Conservation (phyloP, 53 echinoderm and acorn worm species). For the Paracentrotus lividus region DNA sequence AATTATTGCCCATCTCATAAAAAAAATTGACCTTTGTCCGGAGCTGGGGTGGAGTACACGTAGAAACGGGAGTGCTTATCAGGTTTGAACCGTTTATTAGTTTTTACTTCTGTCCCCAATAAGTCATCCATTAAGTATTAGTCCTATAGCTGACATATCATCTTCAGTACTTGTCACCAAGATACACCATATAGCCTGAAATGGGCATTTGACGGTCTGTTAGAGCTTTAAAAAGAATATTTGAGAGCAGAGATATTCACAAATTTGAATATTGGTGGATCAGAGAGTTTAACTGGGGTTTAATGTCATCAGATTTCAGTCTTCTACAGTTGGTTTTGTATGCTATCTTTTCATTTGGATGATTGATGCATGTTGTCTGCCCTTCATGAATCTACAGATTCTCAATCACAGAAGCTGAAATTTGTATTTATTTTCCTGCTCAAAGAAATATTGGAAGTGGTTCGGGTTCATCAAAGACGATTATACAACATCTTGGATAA, state of each 20-base stretch:
- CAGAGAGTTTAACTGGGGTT: neutral
- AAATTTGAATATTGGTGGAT: neutral
- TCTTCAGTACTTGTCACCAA: neutral
- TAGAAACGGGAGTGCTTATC: conserved; percentile 35
- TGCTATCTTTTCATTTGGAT: neutral
- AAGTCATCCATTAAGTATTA: conserved; percentile 64
- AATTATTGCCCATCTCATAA: conserved; percentile 20
- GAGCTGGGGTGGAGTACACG: neutral
- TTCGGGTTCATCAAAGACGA: neutral
- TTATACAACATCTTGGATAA: neutral
- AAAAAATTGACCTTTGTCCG: conserved; percentile 30
- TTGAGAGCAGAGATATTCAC: neutral
- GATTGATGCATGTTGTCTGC: neutral
- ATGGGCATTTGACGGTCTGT: neutral
- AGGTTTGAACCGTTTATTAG: conserved; percentile 31
- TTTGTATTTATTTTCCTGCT: neutral
- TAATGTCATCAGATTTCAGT: neutral
- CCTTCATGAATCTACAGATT: neutral
- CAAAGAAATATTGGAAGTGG: conserved; percentile 12
- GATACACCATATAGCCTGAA: neutral
- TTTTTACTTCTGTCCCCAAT: conserved; percentile 59
- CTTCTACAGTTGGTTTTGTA: neutral
- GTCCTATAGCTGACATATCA: neutral
- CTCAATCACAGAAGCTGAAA: neutral
- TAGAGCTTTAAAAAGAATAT: neutral